Base-by-base conservation (phyloP, 1,140 invertebrate species). In the Thaumetopoea pityocampa region DNA sequence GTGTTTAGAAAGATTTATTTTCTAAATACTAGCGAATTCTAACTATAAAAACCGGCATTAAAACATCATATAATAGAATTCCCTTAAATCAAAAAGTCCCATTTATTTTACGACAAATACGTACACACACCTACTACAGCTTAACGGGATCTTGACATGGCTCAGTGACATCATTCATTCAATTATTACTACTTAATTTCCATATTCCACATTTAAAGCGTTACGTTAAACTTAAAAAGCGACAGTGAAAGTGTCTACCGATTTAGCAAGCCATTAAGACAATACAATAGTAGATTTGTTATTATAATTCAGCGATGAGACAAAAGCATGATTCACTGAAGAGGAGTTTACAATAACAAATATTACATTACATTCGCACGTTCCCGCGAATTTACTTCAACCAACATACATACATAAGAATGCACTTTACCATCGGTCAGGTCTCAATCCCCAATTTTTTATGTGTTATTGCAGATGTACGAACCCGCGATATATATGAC, bases 391-490 rank as follows among this genome's bases (percentile, higher is more conserved):
- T 77, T 79, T 66, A 59, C 59, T 68, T 60, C 48, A 62, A 54
- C 50, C 47, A 61, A 66, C 65, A 59, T 72, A 66, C 65, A 59
- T 72, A 83, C 79, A 83, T 68, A 80, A 73, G 64, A 83, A 80
- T 80, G 79, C 79, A 80, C 79, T 83, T 78, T 77, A 63, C 64
- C 51, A 47, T 50, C 55, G 52, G 51, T 47, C 52, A 71, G 46
- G 57, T 55, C 69, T 67, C 67, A 74, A 78, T 79, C 64, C 64
- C 63, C 68, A 79, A 70, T 77, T 77, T 72, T 81, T 78, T 69
- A 71, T 64, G 56, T 69, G 63, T 65, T 76, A 52, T 47, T 66
- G 64, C 64, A 38, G 37, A 66, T 45, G 55, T 33, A 41, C 43
- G 20, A 36, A n/a, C n/a, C 42, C 37, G 47, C 57, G 63, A 69